Conservation (phyloP, 92 coral and sea anemone genomes). For the Phenganax stokvisi region DNA sequence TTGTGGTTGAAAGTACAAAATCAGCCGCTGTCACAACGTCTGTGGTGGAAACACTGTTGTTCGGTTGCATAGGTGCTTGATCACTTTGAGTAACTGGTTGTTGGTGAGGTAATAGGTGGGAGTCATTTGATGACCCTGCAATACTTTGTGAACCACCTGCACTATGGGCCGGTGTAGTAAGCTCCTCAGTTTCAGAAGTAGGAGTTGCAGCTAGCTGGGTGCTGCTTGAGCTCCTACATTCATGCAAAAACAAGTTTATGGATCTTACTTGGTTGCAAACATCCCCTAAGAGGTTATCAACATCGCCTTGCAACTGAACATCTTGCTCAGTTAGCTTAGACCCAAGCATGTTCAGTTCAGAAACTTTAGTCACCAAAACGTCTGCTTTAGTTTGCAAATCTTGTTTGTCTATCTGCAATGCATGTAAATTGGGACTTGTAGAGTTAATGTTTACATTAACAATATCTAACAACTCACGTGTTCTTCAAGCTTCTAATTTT, state of each 20-base stretch:
- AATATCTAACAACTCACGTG: neutral
- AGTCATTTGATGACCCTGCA: no score
- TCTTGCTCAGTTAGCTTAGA: neutral
- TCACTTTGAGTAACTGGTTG: no score
- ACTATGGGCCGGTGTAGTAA: neutral
- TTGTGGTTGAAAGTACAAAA: no score
- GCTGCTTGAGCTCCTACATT: neutral
- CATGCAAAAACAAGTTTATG: neutral
- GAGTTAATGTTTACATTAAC: neutral
- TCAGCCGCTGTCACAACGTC: no score
- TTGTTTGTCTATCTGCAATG: constrained; percentile 9
- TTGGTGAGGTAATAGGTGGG: no score
- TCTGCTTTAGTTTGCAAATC: constrained; percentile 4
- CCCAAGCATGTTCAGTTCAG: constrained; percentile 10
- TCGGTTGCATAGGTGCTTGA: no score
- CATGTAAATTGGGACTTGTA: neutral
- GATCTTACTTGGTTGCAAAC: constrained; percentile 3
- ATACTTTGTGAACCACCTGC: no score
- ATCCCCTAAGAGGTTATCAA: neutral
- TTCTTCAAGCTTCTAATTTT: neutral
- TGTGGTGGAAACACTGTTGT: no score
- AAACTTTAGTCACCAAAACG: neutral
- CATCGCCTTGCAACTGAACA: neutral
- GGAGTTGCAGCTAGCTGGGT: neutral
- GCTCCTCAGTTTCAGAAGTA: neutral